Base-by-base conservation (phyloP, 2,797 vertebrate species). In the Amblyraja radiata region DNA sequence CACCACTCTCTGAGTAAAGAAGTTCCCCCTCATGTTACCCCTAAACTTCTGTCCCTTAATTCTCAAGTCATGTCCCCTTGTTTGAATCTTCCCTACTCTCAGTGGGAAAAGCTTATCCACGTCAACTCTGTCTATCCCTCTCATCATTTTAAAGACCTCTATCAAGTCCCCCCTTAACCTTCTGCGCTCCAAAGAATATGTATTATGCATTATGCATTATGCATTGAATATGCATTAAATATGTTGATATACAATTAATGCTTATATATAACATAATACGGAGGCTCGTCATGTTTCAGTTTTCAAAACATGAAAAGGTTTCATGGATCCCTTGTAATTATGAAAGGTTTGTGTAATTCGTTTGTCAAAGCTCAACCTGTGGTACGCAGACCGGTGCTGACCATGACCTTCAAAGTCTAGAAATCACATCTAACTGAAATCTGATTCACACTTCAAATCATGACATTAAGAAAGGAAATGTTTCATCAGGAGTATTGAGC, bases 241-340 rank as follows among this genome's bases (percentile, higher is more conserved):
- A 54, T 54, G 90, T 76, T 36, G 46, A 92, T 76, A 92, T 58
- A 92, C 21, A 92, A 16, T 76, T 76, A 76, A 76, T 92, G 46
- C 90, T 58, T 76, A n/a, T 76, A n/a, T 25, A 92, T 92, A 73
- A 74, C 25, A 25, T 76, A 92, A 92, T n/a, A 16, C 16, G 32
- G 21, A 65, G n/a, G 84, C 61, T 88, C 18, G 23, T 68, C 7
- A 32, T 36, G 65, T 36, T 88, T 88, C 63, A 88, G 36, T 88
- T 68, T 88, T 88, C 63, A 88, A 21, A 88, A 5, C 61, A 14
- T 32, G n/a, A 14, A 68, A 16, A 65, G 16, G 61, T 68, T 65
- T 16, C 2, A 21, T 61, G 54, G n/a, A 9, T 88, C 18, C 63
- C 32, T 18, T 88, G 7, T 68, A 68, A 88, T 88, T 88, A 32